Conservation (phyloP, 2,113 vertebrate species). For the Oryctolagus cuniculus region mOryCun1.1 NC_091434.1:134610501-134611000, state of each 20-base stretch:
- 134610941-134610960: neutral
- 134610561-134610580: neutral
- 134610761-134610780: constrained; percentile 10
- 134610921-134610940: constrained; percentile 39
- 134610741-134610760: constrained; percentile 14
- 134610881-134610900: neutral
- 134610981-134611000: constrained; percentile 66
- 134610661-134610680: neutral
- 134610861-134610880: neutral
- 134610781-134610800: neutral
- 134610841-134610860: constrained; percentile 6
- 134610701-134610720: neutral
- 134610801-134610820: neutral
- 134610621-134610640: neutral
- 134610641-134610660: neutral
- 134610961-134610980: constrained; percentile 17
- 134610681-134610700: neutral
- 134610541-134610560: neutral
- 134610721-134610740: neutral
- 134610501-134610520: neutral
- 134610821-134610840: neutral
- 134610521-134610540: neutral
- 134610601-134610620: neutral
- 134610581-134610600: neutral
- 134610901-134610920: neutral